Conservation (phyloP, 2,888 invertebrate genomes). For the Hemithea aestivaria region DNA sequence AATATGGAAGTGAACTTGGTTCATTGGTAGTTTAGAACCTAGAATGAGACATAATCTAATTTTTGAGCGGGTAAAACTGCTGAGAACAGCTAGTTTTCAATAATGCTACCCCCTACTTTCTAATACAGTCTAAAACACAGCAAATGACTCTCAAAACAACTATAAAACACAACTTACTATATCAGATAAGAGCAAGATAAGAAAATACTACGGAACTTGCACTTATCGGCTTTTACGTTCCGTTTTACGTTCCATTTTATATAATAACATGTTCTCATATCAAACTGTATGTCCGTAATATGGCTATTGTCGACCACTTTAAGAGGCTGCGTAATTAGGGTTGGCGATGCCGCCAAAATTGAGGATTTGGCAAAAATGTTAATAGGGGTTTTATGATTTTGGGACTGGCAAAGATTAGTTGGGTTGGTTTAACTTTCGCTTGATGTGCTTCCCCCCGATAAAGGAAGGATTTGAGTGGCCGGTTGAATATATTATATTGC, state of each 20-base stretch:
- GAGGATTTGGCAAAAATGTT: slow-evolving; percentile 27
- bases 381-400: slow-evolving; percentile 22
- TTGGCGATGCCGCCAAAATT: slow-evolving; percentile 24
- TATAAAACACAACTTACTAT: slow-evolving; percentile 18
- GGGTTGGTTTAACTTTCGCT: slow-evolving; percentile 14
- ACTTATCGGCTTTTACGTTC: slow-evolving; percentile 23
- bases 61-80: no score
- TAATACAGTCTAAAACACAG: no score
- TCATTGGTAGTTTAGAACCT: no score
- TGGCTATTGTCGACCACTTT: slow-evolving; percentile 38
- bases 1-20: no score
- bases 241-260: slow-evolving; percentile 21
- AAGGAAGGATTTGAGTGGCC: slow-evolving; percentile 6
- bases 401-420: slow-evolving; percentile 17
- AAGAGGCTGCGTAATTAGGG: slow-evolving; percentile 28
- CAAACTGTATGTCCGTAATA: slow-evolving; percentile 32
- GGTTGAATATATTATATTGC: slow-evolving; percentile 1
- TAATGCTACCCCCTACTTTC: no score
- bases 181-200: slow-evolving; percentile 13
- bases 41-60: no score
- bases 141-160: slow-evolving; percentile 6
- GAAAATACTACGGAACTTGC: slow-evolving; percentile 23
- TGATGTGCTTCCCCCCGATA: slow-evolving; percentile 15
- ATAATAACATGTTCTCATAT: slow-evolving; percentile 29
- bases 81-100: no score